Conservation (phyloP, 2,113 vertebrate genomes). For the Brienomyrus longianalis region DNA sequence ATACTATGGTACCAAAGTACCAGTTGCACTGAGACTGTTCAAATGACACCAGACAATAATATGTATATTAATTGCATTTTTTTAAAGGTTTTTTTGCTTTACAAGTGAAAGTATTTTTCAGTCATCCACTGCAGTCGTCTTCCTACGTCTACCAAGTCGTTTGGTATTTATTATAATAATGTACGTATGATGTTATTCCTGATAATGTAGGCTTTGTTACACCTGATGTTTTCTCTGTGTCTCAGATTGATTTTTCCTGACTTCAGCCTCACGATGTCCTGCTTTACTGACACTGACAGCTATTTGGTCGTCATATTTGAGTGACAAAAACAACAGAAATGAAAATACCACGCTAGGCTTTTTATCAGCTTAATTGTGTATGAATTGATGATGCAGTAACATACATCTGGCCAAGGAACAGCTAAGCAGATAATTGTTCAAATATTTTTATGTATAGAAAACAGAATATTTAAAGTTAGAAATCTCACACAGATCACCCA, state of each 20-base stretch:
- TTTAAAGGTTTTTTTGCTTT: not conserved
- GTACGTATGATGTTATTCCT: not conserved
- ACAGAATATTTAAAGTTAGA: too few species aligned
- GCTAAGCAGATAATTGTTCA: not conserved
- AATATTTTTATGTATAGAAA: not conserved
- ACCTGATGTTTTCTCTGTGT: not conserved
- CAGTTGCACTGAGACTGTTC: too few species aligned
- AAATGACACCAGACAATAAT: too few species aligned
- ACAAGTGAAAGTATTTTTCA: not conserved
- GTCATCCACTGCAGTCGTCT: not conserved
- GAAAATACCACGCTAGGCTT: not conserved
- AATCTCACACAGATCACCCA: too few species aligned
- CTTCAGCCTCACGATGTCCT: not conserved
- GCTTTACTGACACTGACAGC: not conserved
- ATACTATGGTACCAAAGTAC: too few species aligned
- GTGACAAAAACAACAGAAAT: not conserved
- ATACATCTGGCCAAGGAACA: not conserved
- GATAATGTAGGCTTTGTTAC: not conserved
- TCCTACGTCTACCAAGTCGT: not conserved
- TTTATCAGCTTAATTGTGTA: not conserved
- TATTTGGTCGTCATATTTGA: not conserved
- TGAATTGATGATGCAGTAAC: not conserved
- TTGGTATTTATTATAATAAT: not conserved
- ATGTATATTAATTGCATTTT: too few species aligned
- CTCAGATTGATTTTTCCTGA: not conserved